Conservation (phyloP, 2,888 invertebrate species). For the Drosophila subquinaria region DNA sequence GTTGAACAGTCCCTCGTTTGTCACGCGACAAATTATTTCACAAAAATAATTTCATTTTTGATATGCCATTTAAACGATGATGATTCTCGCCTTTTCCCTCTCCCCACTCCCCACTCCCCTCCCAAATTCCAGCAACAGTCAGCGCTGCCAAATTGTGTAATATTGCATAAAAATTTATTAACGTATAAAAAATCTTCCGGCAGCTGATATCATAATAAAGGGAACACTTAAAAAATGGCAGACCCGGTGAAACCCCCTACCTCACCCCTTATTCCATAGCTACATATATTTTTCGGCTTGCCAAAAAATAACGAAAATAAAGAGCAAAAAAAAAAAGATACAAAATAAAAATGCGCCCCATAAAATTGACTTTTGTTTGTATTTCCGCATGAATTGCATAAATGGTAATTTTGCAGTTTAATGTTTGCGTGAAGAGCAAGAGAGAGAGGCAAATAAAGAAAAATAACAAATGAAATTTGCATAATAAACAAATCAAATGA, state of each 20-base stretch:
- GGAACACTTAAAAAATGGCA: conserved; percentile 77
- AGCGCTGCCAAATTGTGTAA: conserved; percentile 69
- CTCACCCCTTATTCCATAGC: not conserved
- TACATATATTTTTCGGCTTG: conserved; percentile 18
- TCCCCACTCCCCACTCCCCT: not conserved
- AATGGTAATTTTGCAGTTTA: conserved; percentile 82
- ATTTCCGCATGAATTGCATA: conserved; percentile 82
- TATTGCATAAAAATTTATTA: conserved; percentile 81
- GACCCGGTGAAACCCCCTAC: conserved; percentile 17
- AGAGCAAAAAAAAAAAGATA: conserved; percentile 17
- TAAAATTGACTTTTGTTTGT: conserved; percentile 82
- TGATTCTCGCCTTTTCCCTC: conserved; percentile 28
- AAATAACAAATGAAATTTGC: conserved; percentile 67
- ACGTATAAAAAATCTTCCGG: conserved; percentile 70
- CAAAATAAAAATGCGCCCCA: conserved; percentile 51
- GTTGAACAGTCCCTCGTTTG: conserved; percentile 67
- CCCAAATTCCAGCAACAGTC: not conserved
- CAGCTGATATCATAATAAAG: conserved; percentile 80
- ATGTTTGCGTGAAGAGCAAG: conserved; percentile 64
- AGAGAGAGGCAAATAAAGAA: conserved; percentile 23
- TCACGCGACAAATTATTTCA: conserved; percentile 77
- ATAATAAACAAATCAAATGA: conserved; percentile 80
- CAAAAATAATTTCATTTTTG: conserved; percentile 74
- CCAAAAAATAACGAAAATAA: conserved; percentile 35
- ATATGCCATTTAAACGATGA: conserved; percentile 73